These are phyloP conservation scores for Cheiracanthium punctorium DNA, from an alignment of 2,888 invertebrate species.

Conservation along the genomic window DNA sequence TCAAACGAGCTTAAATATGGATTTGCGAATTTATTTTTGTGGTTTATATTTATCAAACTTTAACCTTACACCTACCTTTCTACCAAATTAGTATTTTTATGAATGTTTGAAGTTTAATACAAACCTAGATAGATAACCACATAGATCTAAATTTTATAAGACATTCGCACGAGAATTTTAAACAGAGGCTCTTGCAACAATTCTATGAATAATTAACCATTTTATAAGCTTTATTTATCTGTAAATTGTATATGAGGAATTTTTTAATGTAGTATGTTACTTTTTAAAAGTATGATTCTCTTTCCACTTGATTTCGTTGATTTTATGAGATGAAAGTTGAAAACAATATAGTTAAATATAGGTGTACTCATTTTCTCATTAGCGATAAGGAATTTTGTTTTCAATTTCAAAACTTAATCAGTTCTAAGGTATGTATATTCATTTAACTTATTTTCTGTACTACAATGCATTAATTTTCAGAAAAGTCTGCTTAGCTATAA, in stretches of 20 bases:
- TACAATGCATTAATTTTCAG: too few species aligned
- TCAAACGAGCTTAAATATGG: slow-evolving; percentile 39
- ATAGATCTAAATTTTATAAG: slow-evolving; percentile 13
- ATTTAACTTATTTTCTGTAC: too few species aligned
- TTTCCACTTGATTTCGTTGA: neutral
- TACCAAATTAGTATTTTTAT: slow-evolving; percentile 33
- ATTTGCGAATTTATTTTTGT: slow-evolving; percentile 44
- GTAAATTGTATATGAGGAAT: too few species aligned
- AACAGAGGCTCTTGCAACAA: neutral
- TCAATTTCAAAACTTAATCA: too few species aligned
- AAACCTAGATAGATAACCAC: neutral
- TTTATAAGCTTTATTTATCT: neutral
- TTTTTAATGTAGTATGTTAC: neutral
- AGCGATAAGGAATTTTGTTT: too few species aligned
- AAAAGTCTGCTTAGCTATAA: too few species aligned
- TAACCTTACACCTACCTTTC: slow-evolving; percentile 19
- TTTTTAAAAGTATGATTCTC: neutral
- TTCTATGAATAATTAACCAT: neutral
- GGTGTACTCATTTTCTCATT: too few species aligned
- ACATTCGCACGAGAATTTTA: neutral
- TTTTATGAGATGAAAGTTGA: neutral
- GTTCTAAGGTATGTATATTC: too few species aligned
- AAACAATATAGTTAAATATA: neutral
- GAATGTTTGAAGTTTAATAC: neutral
- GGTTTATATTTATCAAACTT: slow-evolving; percentile 29